Conservation (phyloP, 2,797 vertebrate genomes). For the Protonibea diacanthus region DNA sequence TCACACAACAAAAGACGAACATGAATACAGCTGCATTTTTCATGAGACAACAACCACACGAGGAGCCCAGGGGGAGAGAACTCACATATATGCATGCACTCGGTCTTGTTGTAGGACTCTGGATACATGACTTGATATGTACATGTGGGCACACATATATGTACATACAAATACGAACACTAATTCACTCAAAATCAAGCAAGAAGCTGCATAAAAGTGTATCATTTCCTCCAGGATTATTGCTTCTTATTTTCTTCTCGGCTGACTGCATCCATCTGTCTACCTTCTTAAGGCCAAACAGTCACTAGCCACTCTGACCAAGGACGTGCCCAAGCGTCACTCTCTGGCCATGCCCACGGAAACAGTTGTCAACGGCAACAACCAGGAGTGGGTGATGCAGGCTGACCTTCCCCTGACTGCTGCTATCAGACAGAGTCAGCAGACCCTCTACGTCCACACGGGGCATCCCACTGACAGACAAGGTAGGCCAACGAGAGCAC, state of each 20-base stretch:
- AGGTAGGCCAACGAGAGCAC: constrained; percentile 84
- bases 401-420: constrained; percentile 97
- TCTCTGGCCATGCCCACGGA: constrained; percentile 98
- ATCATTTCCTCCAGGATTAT: background rate
- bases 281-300: constrained; percentile 92
- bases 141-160: constrained; percentile 7
- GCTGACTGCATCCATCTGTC: constrained; percentile 49
- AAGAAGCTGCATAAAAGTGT: background rate
- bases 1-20: constrained; percentile 55
- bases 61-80: constrained; percentile 44
- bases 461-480: constrained; percentile 94
- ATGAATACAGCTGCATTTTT: constrained; percentile 65
- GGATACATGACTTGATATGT: constrained; percentile 3
- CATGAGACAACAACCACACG: constrained; percentile 46
- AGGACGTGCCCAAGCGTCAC: constrained; percentile 98
- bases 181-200: background rate
- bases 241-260: background rate
- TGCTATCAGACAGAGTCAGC: constrained; percentile 98
- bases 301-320: constrained; percentile 96
- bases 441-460: constrained; percentile 94
- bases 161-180: background rate
- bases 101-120: background rate
- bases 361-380: constrained; percentile 96
- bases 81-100: constrained; percentile 19
- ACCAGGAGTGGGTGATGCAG: constrained; percentile 99